These are phyloP conservation scores for Formica exsecta DNA, from an alignment of 1,140 invertebrate species.

Conservation along the genomic window DNA sequence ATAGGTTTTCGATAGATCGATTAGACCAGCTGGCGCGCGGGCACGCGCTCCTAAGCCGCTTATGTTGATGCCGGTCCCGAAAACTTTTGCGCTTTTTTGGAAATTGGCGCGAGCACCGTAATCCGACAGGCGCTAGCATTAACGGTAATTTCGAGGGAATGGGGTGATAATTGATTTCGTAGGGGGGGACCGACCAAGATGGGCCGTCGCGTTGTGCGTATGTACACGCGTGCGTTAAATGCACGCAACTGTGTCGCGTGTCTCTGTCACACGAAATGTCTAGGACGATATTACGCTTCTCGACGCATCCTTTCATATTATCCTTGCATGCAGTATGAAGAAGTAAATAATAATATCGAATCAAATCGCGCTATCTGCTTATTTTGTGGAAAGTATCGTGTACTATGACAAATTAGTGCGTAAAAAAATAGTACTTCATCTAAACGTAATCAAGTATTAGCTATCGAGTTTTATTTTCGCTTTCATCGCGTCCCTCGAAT, in stretches of 20 bases:
- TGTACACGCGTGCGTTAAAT: not conserved
- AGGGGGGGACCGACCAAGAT: not conserved
- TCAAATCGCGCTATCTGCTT: slow-evolving; percentile 1
- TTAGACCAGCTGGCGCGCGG: slow-evolving; percentile 74
- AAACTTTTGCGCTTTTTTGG: slow-evolving; percentile 82
- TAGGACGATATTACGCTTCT: slow-evolving; percentile 2
- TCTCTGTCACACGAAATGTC: slow-evolving; percentile 15
- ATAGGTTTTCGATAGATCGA: slow-evolving; percentile 76
- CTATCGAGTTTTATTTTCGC: not conserved
- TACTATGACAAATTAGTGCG: slow-evolving; percentile 11
- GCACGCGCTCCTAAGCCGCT: slow-evolving; percentile 79
- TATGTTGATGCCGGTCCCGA: slow-evolving; percentile 67
- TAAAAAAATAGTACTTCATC: not conserved
- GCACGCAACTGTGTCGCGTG: not conserved
- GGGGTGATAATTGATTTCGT: slow-evolving; percentile 74
- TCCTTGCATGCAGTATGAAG: not conserved
- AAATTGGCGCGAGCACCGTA: slow-evolving; percentile 72
- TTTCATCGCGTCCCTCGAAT: not conserved
- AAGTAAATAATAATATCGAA: not conserved
- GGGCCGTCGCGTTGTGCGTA: not conserved
- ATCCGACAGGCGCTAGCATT: slow-evolving; percentile 76
- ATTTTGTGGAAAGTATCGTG: not conserved
- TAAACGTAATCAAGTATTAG: slow-evolving; percentile 2
- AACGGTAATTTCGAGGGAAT: slow-evolving; percentile 75
- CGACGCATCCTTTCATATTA: not conserved